A percentile compares a stretch with the other conserved stretches of the same genome.
These are phyloP conservation scores for Dryomyza anilis DNA, from an alignment of 2,888 invertebrate species.

Conservation along the genomic window DNA sequence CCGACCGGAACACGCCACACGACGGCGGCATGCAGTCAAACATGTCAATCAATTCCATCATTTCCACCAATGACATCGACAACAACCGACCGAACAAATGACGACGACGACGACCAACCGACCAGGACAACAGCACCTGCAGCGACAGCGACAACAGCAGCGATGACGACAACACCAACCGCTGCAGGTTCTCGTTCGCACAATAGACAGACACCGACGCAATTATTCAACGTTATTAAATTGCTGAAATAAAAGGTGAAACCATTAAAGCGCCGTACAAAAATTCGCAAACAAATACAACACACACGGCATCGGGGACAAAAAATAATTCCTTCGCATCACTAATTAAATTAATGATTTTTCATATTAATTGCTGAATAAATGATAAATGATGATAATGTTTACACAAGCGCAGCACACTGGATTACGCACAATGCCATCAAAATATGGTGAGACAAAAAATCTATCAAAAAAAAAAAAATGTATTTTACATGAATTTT, in stretches of 20 bases:
- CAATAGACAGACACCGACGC: too few species aligned
- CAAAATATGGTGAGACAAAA: too few species aligned
- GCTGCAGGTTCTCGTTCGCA: background rate
- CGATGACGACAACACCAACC: background rate
- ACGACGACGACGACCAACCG: background rate
- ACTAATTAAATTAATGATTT: background rate
- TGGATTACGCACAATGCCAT: too few species aligned
- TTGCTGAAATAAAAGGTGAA: slow-evolving; percentile 4
- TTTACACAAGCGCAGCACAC: too few species aligned
- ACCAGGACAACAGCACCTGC: background rate
- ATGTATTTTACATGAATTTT: too few species aligned
- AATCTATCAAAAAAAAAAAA: too few species aligned
- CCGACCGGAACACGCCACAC: background rate
- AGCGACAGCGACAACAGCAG: background rate
- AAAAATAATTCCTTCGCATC: background rate
- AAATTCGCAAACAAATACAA: background rate
- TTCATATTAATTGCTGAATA: slow-evolving; percentile 6
- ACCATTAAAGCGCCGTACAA: background rate
- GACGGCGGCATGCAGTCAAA: slow-evolving; percentile 7
- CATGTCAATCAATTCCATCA: slow-evolving; percentile 11
- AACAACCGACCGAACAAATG: too few species aligned
- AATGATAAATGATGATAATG: too few species aligned
- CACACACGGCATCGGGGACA: background rate
- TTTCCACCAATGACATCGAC: slow-evolving; percentile 5
- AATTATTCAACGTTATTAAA: slow-evolving; percentile 13